A percentile compares a stretch with the other conserved stretches of the same genome.
Conservation (phyloP, 1,140 invertebrate species). For the Diprion similis region DNA sequence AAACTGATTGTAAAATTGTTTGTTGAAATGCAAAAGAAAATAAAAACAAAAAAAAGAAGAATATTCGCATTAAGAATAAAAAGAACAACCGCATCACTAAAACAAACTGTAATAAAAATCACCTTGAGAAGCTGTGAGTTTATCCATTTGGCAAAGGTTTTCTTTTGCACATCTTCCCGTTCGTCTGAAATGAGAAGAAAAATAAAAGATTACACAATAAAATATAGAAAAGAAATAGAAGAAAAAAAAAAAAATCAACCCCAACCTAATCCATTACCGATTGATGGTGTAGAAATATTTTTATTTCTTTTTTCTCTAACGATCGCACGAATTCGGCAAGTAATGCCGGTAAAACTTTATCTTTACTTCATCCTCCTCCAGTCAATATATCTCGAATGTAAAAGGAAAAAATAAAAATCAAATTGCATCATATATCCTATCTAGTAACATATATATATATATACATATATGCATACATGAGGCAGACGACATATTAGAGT, state of each 20-base stretch:
- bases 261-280: background rate
- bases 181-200: constrained; percentile 70
- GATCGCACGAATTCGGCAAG: background rate
- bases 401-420: too few relatives aligned
- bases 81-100: constrained; percentile 8
- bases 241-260: background rate
- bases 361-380: too few relatives aligned
- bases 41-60: too few relatives aligned
- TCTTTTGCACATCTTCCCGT: constrained; percentile 93
- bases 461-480: too few relatives aligned
- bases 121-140: constrained; percentile 89
- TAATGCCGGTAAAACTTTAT: too few relatives aligned
- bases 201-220: background rate
- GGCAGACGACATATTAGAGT: too few relatives aligned
- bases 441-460: too few relatives aligned
- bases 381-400: too few relatives aligned
- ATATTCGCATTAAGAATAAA: background rate
- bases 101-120: constrained; percentile 31
- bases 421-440: too few relatives aligned
- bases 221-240: constrained; percentile 32
- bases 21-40: too few relatives aligned
- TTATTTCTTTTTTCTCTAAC: background rate
- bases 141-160: constrained; percentile 96
- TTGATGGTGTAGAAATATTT: constrained; percentile 1
- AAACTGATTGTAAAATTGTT: too few relatives aligned